Conservation (phyloP, 1,140 invertebrate genomes). For the Dinoponera quadriceps region DNA sequence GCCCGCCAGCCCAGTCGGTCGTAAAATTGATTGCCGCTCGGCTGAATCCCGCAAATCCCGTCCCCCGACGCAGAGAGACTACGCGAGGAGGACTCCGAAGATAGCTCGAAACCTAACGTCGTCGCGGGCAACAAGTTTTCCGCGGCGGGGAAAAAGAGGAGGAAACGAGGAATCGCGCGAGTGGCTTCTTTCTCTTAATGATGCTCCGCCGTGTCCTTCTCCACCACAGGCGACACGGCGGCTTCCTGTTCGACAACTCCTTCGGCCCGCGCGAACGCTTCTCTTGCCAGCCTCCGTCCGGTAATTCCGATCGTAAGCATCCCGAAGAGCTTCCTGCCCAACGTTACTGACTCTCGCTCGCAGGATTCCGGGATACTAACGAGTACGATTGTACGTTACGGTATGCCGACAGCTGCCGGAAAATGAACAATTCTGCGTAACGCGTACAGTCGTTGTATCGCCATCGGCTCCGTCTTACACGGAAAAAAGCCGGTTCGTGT, state of each 20-base stretch:
- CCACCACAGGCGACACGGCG: neutral
- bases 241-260: slow-evolving; percentile 67
- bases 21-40: slow-evolving; percentile 20
- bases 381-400: no score
- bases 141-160: neutral
- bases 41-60: neutral
- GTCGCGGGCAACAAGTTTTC: slow-evolving; percentile 44
- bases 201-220: slow-evolving; percentile 2
- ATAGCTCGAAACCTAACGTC: neutral
- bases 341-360: neutral
- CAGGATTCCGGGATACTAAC: neutral
- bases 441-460: neutral
- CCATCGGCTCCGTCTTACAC: neutral
- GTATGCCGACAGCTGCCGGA: neutral
- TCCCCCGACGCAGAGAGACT: neutral
- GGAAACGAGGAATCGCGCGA: neutral
- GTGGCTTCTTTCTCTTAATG: slow-evolving; percentile 30
- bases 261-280: neutral
- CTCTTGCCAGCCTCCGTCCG: slow-evolving; percentile 19
- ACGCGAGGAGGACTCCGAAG: neutral
- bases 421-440: neutral
- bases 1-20: neutral
- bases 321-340: neutral
- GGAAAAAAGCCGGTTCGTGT: no score
- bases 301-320: slow-evolving; percentile 1